Evolutionary conservation across 2,113 vertebrate genomes (phyloP), one percentile per base, ranked within the genome.

Genomic region (Gymnorhina tibicen): DNA sequence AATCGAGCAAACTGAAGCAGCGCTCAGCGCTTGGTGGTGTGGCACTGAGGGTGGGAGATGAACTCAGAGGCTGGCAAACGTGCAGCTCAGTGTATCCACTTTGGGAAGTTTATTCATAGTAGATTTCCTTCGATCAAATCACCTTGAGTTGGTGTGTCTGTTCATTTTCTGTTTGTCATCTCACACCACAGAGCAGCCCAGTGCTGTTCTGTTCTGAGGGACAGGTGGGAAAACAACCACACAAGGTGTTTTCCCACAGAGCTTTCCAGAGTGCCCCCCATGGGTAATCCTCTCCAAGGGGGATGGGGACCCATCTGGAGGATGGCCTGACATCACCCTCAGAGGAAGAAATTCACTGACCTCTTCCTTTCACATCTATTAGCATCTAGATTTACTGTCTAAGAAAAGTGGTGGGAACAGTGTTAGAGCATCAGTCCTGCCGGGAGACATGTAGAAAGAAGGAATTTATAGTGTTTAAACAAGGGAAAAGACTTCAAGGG

Each of bases 391-490:
- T 59, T 37, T 26, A 41, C 23, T 30, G 46, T 56, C 44, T 41
- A 10, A 27, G 30, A 50, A 22, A 39, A 88, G 30, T 2, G 6
- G 13, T 69, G 63, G 39, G 35, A 82, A n/a, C 4, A 16, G 30
- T 4, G 12, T 50, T 47, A 88, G 15, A 21, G 13, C 24, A 62
- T 23, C 72, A 69, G 44, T 60, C 14, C 39, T 27, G 2, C 22
- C 0, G 0, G 37, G 21, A 69, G 7, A 66, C 2, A 4, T 1
- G 3, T 10, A 27, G 28, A 76, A 83, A 69, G 28, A 30, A 66
- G 46, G 13, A 62, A 59, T 70, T 84, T 46, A 32, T 4, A 21
- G 28, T 37, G 9, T 73, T 49, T 68, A 68, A 87, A 82, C 55
- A 85, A 79, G 5, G 55, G 24, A 74, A 91, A 79, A 73, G 10